Base-by-base conservation (phyloP, 2,797 vertebrate genomes). In the Platalea minor region DNA sequence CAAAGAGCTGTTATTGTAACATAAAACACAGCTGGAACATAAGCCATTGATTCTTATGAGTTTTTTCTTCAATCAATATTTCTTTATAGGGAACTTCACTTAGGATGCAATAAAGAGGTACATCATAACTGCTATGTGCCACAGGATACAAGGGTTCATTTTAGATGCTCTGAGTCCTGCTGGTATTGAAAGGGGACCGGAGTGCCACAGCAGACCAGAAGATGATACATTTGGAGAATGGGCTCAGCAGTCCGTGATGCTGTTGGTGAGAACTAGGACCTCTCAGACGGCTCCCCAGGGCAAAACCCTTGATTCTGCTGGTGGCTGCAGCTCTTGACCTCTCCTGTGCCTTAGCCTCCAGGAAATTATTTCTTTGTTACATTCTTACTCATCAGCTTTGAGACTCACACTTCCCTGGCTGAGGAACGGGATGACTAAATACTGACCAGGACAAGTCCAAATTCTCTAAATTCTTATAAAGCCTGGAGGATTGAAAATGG, bases 1-100 rank as follows among this genome's bases (percentile, higher is more conserved):
- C 57, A 81, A 91, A 96, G 95, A 91, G 85, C 88, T 93, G 88
- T 96, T 86, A 91, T 64, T 85, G 67, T 92, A 91, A 64, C 91
- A 91, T 85, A 95, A 95, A 91, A 56, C 89, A 93, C 88, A 93
- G 88, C 51, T 93, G 94, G 88, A 95, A 93, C 54, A 90, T 81
- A 93, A 96, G 76, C 59, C 94, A 95, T 95, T 94, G 91, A 95
- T 95, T 67, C 74, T 96, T 96, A 95, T 70, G 88, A 96, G 88
- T 14, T 96, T 95, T 86, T 90, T 23, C 77, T 90, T 85, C 88
- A 91, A 93, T 96, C 95, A 85, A 91, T 97, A 93, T 85, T 95
- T 95, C 94, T 96, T 96, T 94, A 93, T 87, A 93, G 88, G 89
- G 90, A 93, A 77, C 88, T 95, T 96, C 92, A 88, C 89, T 92